Percentiles rank a stretch among this genome's conserved stretches.
These are phyloP conservation scores for Eulemur rufifrons DNA, from an alignment of 2,113 vertebrate species.

Conservation along the genomic window DNA sequence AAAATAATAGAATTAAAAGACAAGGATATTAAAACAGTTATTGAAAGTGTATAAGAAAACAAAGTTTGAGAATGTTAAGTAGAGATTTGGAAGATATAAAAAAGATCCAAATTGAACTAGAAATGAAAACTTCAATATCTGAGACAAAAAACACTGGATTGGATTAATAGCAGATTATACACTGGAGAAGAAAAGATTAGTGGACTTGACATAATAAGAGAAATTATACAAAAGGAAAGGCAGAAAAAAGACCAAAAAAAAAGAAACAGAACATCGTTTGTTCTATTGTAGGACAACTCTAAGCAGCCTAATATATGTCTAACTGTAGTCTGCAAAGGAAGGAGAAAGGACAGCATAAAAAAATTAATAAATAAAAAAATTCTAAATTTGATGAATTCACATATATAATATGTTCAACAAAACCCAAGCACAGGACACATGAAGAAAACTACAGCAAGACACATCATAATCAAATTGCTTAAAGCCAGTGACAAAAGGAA, in stretches of 20 bases:
- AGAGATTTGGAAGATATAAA: background rate
- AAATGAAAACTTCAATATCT: background rate
- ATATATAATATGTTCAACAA: background rate
- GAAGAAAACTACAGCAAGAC: background rate
- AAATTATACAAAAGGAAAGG: background rate
- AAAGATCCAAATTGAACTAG: background rate
- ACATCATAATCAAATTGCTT: background rate
- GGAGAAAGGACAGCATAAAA: background rate
- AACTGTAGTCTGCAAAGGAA: background rate
- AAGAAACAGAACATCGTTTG: background rate
- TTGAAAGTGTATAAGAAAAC: constrained; percentile 38
- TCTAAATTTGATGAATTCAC: background rate
- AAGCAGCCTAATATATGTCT: background rate
- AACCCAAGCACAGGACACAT: background rate
- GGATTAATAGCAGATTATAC: background rate
- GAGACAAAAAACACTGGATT: background rate
- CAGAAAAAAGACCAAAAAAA: background rate
- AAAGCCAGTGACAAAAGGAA: background rate
- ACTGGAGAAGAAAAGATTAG: background rate
- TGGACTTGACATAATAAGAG: background rate
- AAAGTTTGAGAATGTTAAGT: constrained; percentile 19
- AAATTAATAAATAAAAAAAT: background rate
- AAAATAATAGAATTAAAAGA: background rate
- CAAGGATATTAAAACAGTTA: background rate
- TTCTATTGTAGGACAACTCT: background rate